Conservation (phyloP, 2,888 invertebrate genomes). For the Trissolcus brochymenae region DNA sequence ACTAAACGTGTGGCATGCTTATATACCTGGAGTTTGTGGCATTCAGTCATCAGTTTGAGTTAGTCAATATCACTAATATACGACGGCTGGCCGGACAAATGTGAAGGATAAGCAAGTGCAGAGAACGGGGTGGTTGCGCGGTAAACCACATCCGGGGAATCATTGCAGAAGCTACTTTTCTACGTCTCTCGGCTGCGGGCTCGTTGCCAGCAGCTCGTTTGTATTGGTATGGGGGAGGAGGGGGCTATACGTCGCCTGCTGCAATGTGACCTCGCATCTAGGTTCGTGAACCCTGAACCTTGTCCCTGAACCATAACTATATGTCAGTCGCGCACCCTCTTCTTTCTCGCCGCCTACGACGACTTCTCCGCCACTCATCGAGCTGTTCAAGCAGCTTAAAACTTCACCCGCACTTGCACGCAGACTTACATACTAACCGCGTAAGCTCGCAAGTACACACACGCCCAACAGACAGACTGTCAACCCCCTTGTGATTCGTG, state of each 20-base stretch:
- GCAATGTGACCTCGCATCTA: conserved; percentile 46
- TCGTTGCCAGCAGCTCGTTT: conserved; percentile 49
- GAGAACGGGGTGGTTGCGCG: conserved; percentile 40
- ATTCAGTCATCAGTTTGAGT: conserved; percentile 38
- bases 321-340: conserved; percentile 31
- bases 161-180: conserved; percentile 55
- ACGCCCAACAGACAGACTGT: conserved; percentile 23
- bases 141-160: conserved; percentile 57
- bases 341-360: conserved; percentile 24
- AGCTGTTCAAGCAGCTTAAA: conserved; percentile 40
- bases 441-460: conserved; percentile 34
- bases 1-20: background rate
- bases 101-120: conserved; percentile 45
- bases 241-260: conserved; percentile 17
- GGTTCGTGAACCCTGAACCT: conserved; percentile 51
- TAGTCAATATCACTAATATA: conserved; percentile 51
- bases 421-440: conserved; percentile 35
- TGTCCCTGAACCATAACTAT: conserved; percentile 53
- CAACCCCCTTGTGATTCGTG: conserved; percentile 8
- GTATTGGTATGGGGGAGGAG: conserved; percentile 14
- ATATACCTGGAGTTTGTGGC: conserved; percentile 24
- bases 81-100: conserved; percentile 52
- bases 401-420: conserved; percentile 41
- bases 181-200: conserved; percentile 45
- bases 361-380: conserved; percentile 29